Conservation (phyloP, 2,888 invertebrate species). For the Drosophila neonasuta region DNA sequence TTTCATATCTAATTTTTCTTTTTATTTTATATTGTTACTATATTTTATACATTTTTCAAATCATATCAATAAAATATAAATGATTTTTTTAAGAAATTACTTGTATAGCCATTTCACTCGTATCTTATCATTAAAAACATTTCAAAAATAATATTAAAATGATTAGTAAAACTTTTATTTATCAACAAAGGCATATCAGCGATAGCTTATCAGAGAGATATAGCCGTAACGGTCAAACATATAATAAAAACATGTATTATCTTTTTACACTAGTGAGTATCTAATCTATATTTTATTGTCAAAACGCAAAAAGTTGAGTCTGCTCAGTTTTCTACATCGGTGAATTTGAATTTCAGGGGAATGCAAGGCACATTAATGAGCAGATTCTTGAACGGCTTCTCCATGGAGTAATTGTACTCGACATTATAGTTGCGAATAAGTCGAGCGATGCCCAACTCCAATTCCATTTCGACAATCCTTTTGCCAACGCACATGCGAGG, state of each 20-base stretch:
- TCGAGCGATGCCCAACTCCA: slow-evolving; percentile 84
- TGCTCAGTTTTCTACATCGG: slow-evolving; percentile 62
- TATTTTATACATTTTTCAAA: too few relatives aligned
- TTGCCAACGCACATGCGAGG: slow-evolving; percentile 88
- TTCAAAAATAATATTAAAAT: background rate
- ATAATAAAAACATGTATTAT: background rate
- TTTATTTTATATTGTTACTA: too few relatives aligned
- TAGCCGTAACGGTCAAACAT: background rate
- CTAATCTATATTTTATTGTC: background rate
- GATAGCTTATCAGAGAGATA: background rate
- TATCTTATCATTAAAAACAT: background rate
- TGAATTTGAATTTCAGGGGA: slow-evolving; percentile 81
- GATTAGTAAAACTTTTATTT: background rate
- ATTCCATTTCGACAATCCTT: slow-evolving; percentile 89
- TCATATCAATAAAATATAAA: too few relatives aligned
- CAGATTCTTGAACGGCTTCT: slow-evolving; percentile 67
- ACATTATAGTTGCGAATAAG: slow-evolving; percentile 75
- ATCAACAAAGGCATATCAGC: background rate
- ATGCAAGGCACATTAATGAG: slow-evolving; percentile 80
- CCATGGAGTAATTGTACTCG: slow-evolving; percentile 73
- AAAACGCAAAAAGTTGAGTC: background rate
- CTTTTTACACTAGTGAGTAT: background rate
- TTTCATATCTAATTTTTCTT: too few relatives aligned
- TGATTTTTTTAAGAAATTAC: too few relatives aligned
- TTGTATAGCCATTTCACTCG: background rate